phyloP scores from a whole-genome alignment of 2,888 invertebrate genomes.

The Troides oblongomaculatus region DNA sequence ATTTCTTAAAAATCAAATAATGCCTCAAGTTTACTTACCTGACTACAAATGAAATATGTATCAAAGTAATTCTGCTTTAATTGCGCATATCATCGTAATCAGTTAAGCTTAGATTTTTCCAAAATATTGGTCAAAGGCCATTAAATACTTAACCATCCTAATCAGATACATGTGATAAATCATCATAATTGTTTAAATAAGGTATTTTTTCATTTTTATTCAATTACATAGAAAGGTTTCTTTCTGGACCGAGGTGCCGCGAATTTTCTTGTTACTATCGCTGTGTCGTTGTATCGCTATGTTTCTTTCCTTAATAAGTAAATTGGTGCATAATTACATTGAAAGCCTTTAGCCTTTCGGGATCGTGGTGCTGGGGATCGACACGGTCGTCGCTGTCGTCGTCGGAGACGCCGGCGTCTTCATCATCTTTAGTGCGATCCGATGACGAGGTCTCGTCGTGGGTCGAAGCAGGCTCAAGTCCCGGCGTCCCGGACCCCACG shows the following conservation, averaged over 20 bases:
- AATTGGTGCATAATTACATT: constrained; percentile 84
- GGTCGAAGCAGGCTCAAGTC: constrained; percentile 80
- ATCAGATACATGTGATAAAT: background rate
- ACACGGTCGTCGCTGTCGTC: constrained; percentile 95
- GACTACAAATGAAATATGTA: background rate
- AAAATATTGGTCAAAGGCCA: too few species aligned
- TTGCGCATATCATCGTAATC: background rate
- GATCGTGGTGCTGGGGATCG: constrained; percentile 93
- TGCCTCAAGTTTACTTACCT: background rate
- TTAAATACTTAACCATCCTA: background rate
- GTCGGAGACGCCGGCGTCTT: constrained; percentile 81
- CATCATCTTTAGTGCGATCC: constrained; percentile 92
- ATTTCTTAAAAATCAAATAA: background rate
- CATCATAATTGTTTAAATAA: background rate
- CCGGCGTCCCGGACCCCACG: constrained; percentile 74
- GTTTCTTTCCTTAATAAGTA: background rate
- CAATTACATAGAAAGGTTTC: too few species aligned
- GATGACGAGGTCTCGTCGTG: constrained; percentile 95
- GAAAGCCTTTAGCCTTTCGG: constrained; percentile 96
- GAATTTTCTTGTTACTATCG: background rate
- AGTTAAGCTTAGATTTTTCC: background rate
- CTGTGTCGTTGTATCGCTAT: too few species aligned
- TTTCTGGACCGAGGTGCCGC: too few species aligned
- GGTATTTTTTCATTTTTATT: background rate
- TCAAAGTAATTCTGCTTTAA: too few species aligned